phyloP scores from a whole-genome alignment of 2,888 invertebrate genomes.

The Diachrysia chrysitis region DNA sequence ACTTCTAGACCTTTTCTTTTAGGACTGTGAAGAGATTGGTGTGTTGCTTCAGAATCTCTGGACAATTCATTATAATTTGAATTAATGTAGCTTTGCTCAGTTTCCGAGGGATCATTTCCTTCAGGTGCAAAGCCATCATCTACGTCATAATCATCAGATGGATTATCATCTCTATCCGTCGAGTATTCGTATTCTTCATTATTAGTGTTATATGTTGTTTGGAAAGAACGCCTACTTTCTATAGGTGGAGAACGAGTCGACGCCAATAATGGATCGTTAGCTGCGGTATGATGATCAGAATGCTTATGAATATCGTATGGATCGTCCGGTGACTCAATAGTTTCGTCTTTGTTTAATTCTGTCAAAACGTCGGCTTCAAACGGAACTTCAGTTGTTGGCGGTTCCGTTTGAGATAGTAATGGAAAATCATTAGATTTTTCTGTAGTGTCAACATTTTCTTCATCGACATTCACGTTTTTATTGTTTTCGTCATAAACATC shows the following conservation, averaged over 20 bases:
- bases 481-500: conserved; percentile 81
- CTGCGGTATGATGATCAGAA: conserved; percentile 78
- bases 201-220: conserved; percentile 67
- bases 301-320: conserved; percentile 73
- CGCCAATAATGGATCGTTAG: conserved; percentile 53
- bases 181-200: conserved; percentile 79
- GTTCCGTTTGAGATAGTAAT: conserved; percentile 35
- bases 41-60: conserved; percentile 76
- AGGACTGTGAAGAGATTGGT: conserved; percentile 76
- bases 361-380: conserved; percentile 53
- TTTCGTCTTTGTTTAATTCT: conserved; percentile 58
- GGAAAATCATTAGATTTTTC: conserved; percentile 55
- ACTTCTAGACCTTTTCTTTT: conserved; percentile 79
- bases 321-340: conserved; percentile 62
- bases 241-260: conserved; percentile 66
- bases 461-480: conserved; percentile 79
- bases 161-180: conserved; percentile 77
- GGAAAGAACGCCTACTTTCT: conserved; percentile 79
- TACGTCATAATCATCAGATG: conserved; percentile 81
- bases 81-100: conserved; percentile 86
- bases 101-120: conserved; percentile 80
- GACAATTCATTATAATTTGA: conserved; percentile 90
- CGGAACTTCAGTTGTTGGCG: conserved; percentile 54
- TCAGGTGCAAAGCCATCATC: conserved; percentile 80
- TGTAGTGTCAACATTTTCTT: conserved; percentile 54